Base-by-base conservation (phyloP, 2,113 vertebrate species). In the Ctenomys sociabilis region DNA sequence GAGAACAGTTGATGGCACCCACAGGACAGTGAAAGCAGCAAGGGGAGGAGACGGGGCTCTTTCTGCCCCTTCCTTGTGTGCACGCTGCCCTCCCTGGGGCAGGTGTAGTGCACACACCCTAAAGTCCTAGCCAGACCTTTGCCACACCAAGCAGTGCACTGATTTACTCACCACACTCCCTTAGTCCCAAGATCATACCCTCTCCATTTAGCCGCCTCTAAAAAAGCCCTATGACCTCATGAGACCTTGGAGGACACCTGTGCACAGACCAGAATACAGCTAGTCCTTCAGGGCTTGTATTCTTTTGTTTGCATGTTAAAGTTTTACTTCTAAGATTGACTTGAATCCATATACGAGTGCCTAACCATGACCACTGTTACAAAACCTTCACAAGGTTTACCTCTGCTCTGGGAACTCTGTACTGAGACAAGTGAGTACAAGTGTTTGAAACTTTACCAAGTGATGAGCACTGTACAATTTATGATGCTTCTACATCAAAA, bases 391-490 rank as follows among this genome's bases (percentile, higher is more conserved):
- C 19, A 17, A 66, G 13, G 59, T 85, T 85, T 77, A 78, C 21
- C 88, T 95, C 24, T 90, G 21, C 49, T 72, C 21, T 90, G 32
- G 85, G 49, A 97, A 83, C 24, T 88, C 75, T 83, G 22, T 64
- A 75, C 11, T 0, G 93, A 90, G 43, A 93, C 17, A 85, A 72
- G 63, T 90, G 88, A 87, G 59, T 64, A 37, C 91, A 64, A 87
- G 28, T 84, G 24, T 85, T 43, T 87, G 37, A 91, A 94, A 85
- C 24, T 80, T 19, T 66, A 3, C 30, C 57, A 83, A 81, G 2
- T 49, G 45, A 86, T 94, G 68, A 40, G 24, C 11, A 54, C 5
- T 82, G 26, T 73, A 57, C 14, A 11, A 61, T 89, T 57, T 73
- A 30, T 61, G 5, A 68, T 35, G 11, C 0, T n/a, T 8, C 5